Base-by-base conservation (phyloP, 2,113 vertebrate genomes). In the Mesembrinibis cayennensis region DNA sequence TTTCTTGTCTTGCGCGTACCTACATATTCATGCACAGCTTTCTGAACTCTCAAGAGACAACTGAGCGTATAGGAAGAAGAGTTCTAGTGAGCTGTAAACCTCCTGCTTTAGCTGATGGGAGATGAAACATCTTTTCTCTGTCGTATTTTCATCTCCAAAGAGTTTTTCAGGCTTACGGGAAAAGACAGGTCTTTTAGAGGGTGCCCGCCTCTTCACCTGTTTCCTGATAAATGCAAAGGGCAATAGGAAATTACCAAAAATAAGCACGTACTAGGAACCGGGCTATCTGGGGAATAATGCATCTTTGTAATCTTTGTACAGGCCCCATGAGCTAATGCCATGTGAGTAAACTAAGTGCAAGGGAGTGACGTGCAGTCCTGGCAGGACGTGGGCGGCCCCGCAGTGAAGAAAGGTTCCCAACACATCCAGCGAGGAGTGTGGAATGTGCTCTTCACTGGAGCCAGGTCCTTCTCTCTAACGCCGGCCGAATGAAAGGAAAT, bases 21-120 rank as follows among this genome's bases (percentile, higher is more conserved):
- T 98, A 96, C 98, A 97, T 98, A 98, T 98, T 98, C 98, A 98
- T 98, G 98, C 59, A 65, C 97, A 98, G 98, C 96, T 97, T 97
- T 97, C 87, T 20, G 82, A 97, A 94, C 90, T 95, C 98, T 97
- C 98, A 42, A 25, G 98, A 97, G 98, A 96, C 23, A 13, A 87
- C 96, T 95, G 91, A 95, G 88, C 87, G 77, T 96, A 89, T 88
- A 97, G 95, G 87, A 98, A 90, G 89, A 97, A 95, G 96, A 98
- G 90, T 97, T 97, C 89, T 90, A 91, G 90, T 93, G 95, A 98
- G 89, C 89, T 89, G 61, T 87, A 90, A 95, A 95, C 82, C 96
- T 95, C 96, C 96, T 95, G 89, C 89, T 95, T 94, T 91, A 76
- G 90, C 90, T 88, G 56, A 92, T 82, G 40, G 61, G 82, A 79